These are phyloP conservation scores for Tupaia tana DNA, from an alignment of 2,113 vertebrate genomes.

Conservation along the genomic window DNA sequence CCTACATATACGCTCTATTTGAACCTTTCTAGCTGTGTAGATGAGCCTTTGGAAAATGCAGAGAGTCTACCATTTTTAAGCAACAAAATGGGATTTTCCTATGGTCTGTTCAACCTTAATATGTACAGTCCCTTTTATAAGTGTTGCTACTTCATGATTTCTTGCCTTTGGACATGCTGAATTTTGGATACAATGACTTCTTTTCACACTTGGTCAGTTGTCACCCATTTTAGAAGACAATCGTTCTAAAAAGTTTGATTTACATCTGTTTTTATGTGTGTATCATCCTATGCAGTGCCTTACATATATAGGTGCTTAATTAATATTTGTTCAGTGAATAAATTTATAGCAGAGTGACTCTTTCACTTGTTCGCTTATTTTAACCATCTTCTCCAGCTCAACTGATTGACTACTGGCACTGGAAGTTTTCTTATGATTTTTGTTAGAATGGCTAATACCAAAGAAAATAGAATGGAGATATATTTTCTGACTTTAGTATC, in stretches of 20 bases:
- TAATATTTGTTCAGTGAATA: conserved; percentile 13
- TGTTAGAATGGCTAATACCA: background rate
- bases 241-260: background rate
- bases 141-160: background rate
- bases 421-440: background rate
- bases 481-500: background rate
- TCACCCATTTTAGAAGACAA: background rate
- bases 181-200: background rate
- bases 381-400: background rate
- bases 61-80: background rate
- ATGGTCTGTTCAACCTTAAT: background rate
- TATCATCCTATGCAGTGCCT: background rate
- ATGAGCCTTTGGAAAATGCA: background rate
- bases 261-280: background rate
- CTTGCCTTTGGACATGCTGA: background rate
- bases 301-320: background rate
- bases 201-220: background rate
- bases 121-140: background rate
- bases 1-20: background rate
- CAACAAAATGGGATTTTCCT: background rate
- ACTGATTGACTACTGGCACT: background rate
- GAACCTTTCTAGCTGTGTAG: background rate
- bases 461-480: background rate
- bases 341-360: background rate
- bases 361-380: background rate